Evolutionary conservation across 2,113 vertebrate genomes (phyloP).

Genomic region (Odontophorus gujanensis): DNA sequence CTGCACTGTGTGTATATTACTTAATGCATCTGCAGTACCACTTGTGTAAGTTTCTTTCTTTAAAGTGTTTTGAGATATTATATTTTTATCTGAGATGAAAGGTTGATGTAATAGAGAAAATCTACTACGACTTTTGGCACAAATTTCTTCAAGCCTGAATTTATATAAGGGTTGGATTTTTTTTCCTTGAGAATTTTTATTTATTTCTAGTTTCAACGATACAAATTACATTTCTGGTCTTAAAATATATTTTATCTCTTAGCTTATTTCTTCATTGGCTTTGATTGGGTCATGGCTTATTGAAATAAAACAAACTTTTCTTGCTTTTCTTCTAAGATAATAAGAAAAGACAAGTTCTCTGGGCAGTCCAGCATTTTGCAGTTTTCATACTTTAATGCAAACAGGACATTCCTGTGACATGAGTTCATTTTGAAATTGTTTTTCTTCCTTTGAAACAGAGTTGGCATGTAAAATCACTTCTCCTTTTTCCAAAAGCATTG

Average conservation of each 20-base stretch:
- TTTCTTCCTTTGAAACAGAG: slow-evolving; percentile 35
- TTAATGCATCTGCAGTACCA: slow-evolving; percentile 38
- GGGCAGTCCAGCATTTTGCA: neutral
- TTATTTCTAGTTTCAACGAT: neutral
- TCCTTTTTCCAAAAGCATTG: slow-evolving; percentile 5
- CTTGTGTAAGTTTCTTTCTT: slow-evolving; percentile 9
- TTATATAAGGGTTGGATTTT: neutral
- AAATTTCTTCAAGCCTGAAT: neutral
- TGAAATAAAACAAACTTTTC: neutral
- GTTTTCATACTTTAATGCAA: accelerated
- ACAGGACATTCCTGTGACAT: neutral
- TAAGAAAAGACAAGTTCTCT: neutral
- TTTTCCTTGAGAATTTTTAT: neutral
- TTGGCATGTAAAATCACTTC: slow-evolving; percentile 10
- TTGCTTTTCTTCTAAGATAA: neutral
- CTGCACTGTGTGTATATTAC: slow-evolving; percentile 20
- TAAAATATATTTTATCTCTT: neutral
- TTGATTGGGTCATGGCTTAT: neutral
- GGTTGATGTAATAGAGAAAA: neutral
- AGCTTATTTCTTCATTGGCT: neutral
- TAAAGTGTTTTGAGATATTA: neutral
- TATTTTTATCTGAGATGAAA: neutral
- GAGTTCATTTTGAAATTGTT: neutral
- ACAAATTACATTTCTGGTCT: neutral
- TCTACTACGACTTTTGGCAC: neutral